Conservation (phyloP, 2,113 vertebrate genomes). For the Girardinichthys multiradiatus region DNA sequence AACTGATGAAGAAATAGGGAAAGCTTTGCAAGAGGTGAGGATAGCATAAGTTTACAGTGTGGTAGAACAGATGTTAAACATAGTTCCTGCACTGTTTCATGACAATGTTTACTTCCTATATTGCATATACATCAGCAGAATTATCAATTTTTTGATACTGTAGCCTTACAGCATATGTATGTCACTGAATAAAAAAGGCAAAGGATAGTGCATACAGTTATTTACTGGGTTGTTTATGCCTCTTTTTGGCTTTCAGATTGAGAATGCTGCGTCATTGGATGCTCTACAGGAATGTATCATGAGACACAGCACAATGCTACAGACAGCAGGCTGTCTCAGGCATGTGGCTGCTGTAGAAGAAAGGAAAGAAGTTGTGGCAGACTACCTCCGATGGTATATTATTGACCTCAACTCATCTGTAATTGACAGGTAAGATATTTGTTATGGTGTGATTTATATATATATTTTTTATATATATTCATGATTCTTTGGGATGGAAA, state of each 20-base stretch:
- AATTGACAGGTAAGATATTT: too few species aligned
- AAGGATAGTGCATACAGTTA: neutral
- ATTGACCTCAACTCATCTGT: too few species aligned
- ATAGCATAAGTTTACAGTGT: neutral
- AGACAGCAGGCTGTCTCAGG: slow-evolving; percentile 27
- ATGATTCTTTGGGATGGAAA: neutral
- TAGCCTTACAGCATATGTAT: too few species aligned
- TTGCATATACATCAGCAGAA: too few species aligned
- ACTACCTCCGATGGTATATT: too few species aligned
- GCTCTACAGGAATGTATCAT: slow-evolving; percentile 8
- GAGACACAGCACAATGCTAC: slow-evolving; percentile 25
- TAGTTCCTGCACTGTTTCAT: too few species aligned
- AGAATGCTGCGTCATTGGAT: slow-evolving; percentile 29
- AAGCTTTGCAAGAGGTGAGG: slow-evolving; percentile 23
- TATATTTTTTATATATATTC: too few species aligned
- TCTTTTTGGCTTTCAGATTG: slow-evolving; percentile 26
- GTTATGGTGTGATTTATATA: too few species aligned
- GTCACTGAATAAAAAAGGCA: too few species aligned
- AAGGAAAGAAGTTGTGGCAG: slow-evolving; percentile 12
- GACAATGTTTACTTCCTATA: too few species aligned
- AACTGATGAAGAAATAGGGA: slow-evolving; percentile 23
- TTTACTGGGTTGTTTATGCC: neutral
- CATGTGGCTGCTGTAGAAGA: neutral
- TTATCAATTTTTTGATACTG: too few species aligned
- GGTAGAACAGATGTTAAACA: neutral